These are phyloP conservation scores for Yponomeuta evonymella DNA, from an alignment of 2,888 invertebrate genomes.

Conservation along the genomic window DNA sequence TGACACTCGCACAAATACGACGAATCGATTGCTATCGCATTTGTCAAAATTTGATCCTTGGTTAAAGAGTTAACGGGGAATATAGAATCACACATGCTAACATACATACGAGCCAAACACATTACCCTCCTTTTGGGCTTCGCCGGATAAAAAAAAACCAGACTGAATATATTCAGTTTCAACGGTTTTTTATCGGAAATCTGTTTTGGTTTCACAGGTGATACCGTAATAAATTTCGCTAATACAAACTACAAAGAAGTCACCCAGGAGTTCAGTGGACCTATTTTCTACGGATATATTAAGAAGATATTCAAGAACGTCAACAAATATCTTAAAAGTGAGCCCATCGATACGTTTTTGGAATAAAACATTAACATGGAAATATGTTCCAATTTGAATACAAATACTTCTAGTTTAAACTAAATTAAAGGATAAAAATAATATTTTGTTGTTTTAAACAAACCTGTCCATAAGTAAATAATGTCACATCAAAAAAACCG, in stretches of 20 bases:
- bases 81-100: no score
- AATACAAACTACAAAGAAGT: slow-evolving; percentile 17
- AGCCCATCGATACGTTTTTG: slow-evolving; percentile 9
- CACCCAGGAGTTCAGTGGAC: background rate
- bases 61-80: no score
- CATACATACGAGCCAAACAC: no score
- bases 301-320: slow-evolving; percentile 17
- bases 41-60: no score
- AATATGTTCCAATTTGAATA: background rate
- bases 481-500: no score
- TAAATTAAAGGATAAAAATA: background rate
- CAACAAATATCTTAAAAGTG: slow-evolving; percentile 16
- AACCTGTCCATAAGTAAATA: no score
- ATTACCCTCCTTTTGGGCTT: no score
- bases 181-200: background rate
- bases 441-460: background rate
- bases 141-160: no score
- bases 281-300: slow-evolving; percentile 6
- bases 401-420: background rate
- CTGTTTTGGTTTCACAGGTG: slow-evolving; percentile 11
- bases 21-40: no score
- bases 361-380: background rate
- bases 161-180: no score
- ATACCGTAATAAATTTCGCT: slow-evolving; percentile 12
- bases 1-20: no score